These are phyloP conservation scores for Camptogramma bilineatum DNA, from an alignment of 2,888 invertebrate genomes.

Conservation along the genomic window DNA sequence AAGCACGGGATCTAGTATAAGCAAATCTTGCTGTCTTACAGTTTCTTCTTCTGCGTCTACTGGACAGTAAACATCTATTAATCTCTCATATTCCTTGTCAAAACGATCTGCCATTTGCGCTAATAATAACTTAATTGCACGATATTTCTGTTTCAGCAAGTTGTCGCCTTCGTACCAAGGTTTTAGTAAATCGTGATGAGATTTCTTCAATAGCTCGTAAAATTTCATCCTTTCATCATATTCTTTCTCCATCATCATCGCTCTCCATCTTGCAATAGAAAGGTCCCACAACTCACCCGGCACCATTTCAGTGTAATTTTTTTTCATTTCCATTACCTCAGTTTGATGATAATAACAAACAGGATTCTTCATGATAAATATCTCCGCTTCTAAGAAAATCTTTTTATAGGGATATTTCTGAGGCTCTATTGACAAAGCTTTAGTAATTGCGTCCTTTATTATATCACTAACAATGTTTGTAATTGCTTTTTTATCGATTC, in stretches of 20 bases:
- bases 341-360: conserved; percentile 78
- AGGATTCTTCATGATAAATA: conserved; percentile 76
- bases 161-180: conserved; percentile 71
- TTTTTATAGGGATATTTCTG: conserved; percentile 71
- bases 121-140: conserved; percentile 61
- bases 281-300: conserved; percentile 65
- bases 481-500: conserved; percentile 58
- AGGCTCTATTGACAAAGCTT: conserved; percentile 57
- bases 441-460: conserved; percentile 55
- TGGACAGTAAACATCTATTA: conserved; percentile 43
- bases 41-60: conserved; percentile 13
- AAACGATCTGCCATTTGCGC: conserved; percentile 64
- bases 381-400: conserved; percentile 68
- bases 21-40: not conserved
- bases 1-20: conserved; percentile 32
- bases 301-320: conserved; percentile 63
- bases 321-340: conserved; percentile 67
- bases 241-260: conserved; percentile 65
- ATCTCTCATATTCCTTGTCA: conserved; percentile 58
- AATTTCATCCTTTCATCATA: conserved; percentile 73
- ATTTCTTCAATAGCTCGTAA: conserved; percentile 60
- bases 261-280: conserved; percentile 69
- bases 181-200: conserved; percentile 63
- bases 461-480: conserved; percentile 54
- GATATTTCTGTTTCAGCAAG: conserved; percentile 61